phyloP scores from a whole-genome alignment of 1,140 invertebrate species.

The Drosophila nigrodunni region DNA sequence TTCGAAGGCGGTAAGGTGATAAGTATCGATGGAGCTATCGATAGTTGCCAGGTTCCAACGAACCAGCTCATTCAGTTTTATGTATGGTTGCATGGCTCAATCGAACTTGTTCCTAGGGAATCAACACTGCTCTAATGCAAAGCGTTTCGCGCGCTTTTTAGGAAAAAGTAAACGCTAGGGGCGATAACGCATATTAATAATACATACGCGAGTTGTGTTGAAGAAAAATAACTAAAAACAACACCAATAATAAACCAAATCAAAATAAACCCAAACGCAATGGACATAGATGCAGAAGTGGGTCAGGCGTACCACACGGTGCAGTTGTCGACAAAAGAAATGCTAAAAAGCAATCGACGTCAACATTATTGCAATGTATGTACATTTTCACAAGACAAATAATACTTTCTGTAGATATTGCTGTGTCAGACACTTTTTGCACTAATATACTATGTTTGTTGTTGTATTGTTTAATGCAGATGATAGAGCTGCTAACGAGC shows the following conservation, averaged over 20 bases:
- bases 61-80: no score
- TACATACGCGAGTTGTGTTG: slow-evolving; percentile 5
- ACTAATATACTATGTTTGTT: background rate
- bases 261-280: slow-evolving; percentile 28
- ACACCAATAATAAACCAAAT: background rate
- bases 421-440: slow-evolving; percentile 4
- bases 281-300: slow-evolving; percentile 69
- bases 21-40: no score
- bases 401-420: background rate
- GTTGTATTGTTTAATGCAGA: slow-evolving; percentile 43
- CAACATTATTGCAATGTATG: slow-evolving; percentile 81
- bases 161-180: slow-evolving; percentile 22
- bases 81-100: no score
- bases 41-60: no score
- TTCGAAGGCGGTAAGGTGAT: background rate
- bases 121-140: slow-evolving; percentile 25
- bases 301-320: slow-evolving; percentile 75
- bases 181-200: slow-evolving; percentile 20
- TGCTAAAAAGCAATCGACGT: slow-evolving; percentile 70
- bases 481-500: slow-evolving; percentile 72
- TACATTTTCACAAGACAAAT: slow-evolving; percentile 10
- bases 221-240: slow-evolving; percentile 14
- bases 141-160: slow-evolving; percentile 65
- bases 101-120: no score
- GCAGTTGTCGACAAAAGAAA: slow-evolving; percentile 81